phyloP scores from a whole-genome alignment of 2,888 invertebrate species.

The Horisme vitalbata region DNA sequence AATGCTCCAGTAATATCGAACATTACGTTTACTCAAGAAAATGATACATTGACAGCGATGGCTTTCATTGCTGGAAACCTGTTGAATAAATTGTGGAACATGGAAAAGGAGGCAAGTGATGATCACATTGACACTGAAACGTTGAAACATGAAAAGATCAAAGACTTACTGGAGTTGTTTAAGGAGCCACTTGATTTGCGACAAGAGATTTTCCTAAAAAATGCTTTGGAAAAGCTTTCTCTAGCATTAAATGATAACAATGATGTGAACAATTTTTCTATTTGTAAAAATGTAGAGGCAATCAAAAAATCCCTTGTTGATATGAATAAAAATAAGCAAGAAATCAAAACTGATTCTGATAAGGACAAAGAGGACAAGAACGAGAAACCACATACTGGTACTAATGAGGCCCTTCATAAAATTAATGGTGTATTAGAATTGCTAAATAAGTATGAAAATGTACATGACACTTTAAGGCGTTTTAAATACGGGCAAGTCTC shows the following conservation, averaged over 20 bases:
- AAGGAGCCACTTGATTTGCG: slow-evolving; percentile 68
- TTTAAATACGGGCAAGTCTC: slow-evolving; percentile 36
- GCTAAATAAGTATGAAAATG: slow-evolving; percentile 58
- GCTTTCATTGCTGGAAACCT: slow-evolving; percentile 73
- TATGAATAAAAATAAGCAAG: slow-evolving; percentile 23
- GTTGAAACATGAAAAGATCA: slow-evolving; percentile 66
- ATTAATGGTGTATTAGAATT: slow-evolving; percentile 58
- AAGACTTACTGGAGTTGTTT: slow-evolving; percentile 65
- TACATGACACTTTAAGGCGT: slow-evolving; percentile 48
- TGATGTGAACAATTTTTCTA: slow-evolving; percentile 51
- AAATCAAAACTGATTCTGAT: slow-evolving; percentile 8
- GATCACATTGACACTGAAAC: slow-evolving; percentile 59
- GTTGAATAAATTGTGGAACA: slow-evolving; percentile 71
- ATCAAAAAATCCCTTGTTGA: slow-evolving; percentile 13
- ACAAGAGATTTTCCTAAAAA: slow-evolving; percentile 67
- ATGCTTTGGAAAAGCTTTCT: slow-evolving; percentile 63
- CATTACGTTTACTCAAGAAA: slow-evolving; percentile 72
- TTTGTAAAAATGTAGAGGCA: slow-evolving; percentile 57
- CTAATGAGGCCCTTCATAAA: slow-evolving; percentile 50
- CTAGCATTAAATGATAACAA: slow-evolving; percentile 55
- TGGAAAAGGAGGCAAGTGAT: slow-evolving; percentile 60
- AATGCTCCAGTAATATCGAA: slow-evolving; percentile 60
- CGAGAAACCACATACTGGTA: slow-evolving; percentile 20
- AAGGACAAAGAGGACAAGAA: background rate
- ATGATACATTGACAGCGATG: slow-evolving; percentile 72